Conservation (phyloP, 2,113 vertebrate species). For the human (Homo sapiens) region DNA sequence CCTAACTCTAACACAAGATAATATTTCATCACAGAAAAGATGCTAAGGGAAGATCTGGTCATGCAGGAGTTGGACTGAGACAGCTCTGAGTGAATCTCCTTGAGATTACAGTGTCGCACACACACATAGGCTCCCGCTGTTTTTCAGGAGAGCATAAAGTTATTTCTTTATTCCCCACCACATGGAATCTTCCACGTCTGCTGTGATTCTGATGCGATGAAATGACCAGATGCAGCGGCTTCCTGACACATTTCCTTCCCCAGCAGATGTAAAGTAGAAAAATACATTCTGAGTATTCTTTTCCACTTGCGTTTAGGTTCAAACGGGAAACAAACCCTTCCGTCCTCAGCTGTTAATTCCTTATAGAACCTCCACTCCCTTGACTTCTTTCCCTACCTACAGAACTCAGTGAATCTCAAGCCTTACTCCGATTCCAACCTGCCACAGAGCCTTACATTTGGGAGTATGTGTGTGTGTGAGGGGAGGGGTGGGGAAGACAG, state of each 20-base stretch:
- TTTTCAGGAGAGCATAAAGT: neutral
- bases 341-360: neutral
- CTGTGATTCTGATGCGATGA: neutral
- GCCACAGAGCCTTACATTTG: neutral
- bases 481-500: too few relatives aligned
- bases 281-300: neutral
- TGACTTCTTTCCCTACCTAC: neutral
- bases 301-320: neutral
- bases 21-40: slow-evolving; percentile 16
- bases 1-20: slow-evolving; percentile 57
- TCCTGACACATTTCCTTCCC: neutral
- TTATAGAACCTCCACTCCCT: neutral
- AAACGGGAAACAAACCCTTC: neutral
- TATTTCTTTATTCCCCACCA: neutral
- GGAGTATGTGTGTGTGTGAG: neutral
- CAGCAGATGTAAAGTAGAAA: neutral
- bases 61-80: slow-evolving; percentile 55
- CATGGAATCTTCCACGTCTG: neutral
- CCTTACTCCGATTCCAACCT: neutral
- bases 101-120: accelerated
- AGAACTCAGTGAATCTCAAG: neutral
- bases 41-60: slow-evolving; percentile 40
- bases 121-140: accelerated
- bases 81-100: slow-evolving; percentile 12
- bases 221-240: neutral